phyloP scores from a whole-genome alignment of 2,888 invertebrate genomes.

The Oegoconia quadripuncta region DNA sequence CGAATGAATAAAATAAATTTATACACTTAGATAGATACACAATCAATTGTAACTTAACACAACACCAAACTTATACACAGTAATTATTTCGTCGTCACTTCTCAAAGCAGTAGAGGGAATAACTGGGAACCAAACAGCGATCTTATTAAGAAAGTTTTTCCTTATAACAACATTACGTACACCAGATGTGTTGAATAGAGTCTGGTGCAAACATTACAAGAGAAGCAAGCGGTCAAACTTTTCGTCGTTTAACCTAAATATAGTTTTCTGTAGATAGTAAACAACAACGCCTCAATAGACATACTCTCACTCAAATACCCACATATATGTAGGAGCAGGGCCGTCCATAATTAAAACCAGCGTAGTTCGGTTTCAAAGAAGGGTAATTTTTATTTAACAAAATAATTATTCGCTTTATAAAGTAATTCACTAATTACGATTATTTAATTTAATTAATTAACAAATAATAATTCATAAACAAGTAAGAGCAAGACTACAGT shows the following conservation, averaged over 20 bases:
- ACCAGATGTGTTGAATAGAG: slow-evolving; percentile 70
- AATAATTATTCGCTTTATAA: no score
- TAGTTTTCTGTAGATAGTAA: neutral
- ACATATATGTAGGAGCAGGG: no score
- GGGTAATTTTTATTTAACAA: no score
- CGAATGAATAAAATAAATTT: neutral
- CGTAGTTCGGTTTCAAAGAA: no score
- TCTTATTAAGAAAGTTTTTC: slow-evolving; percentile 78
- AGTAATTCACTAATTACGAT: no score
- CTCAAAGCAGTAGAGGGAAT: slow-evolving; percentile 41
- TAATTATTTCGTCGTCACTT: slow-evolving; percentile 50
- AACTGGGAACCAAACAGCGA: slow-evolving; percentile 54
- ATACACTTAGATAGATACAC: neutral
- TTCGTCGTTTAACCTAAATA: neutral
- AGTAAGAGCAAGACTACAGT: no score
- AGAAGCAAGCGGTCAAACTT: slow-evolving; percentile 23
- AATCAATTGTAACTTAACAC: neutral
- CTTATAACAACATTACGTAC: slow-evolving; percentile 74
- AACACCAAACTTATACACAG: slow-evolving; percentile 13
- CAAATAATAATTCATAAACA: no score
- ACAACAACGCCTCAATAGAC: no score
- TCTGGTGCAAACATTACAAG: slow-evolving; percentile 50
- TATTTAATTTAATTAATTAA: no score
- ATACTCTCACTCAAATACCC: no score
- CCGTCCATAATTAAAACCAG: no score